Evolutionary conservation across 1,140 invertebrate genomes (phyloP), one percentile per base, ranked within the genome.

Genomic region (Nylanderia fulva): DNA sequence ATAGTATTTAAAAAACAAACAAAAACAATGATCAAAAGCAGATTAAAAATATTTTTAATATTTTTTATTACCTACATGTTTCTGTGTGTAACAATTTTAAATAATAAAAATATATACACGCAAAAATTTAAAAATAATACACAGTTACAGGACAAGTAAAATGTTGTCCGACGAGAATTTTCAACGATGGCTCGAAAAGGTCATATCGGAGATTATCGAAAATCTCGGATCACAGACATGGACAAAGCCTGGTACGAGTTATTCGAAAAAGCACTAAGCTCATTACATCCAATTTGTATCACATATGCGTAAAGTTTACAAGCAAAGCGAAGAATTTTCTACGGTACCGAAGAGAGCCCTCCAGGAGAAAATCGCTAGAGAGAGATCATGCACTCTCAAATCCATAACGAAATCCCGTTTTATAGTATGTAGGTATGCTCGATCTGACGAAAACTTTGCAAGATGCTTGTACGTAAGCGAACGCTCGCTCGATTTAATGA

Each of bases 321-420:
- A 80, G 39, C 4, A 61, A 61, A 24, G 64, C 11, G 13, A 72
- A 0, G 6, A 48, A 15, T 1, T 29, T 11, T 11, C 29, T 39
- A 54, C 52, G 11, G 8, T 7, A 21, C 0, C 27, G 2, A 87
- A 77, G 11, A 64, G 13, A 18, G 45, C n/a, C 0, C 60, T 0
- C 0, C 9, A 11, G 6, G 3, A 0, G 0, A n/a, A 29, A 0
- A 0, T 0, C 0, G 0, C 61, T 0, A 29, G 58, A 33, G 58
- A 33, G 7, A 42, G 0, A 0, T 77, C 0, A 1, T 77, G 13
- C 42, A 80, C 1, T 9, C 29, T n/a, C 83, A 91, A 8, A 93
- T 94, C 29, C 64, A 91, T 58, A 94, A 93, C 54, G 92, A 94
- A 69, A 92, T 93, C 9, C 3, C 92, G 1, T 94, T 94, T 39